Evolutionary conservation across 2,888 invertebrate species (phyloP), one percentile per base, ranked within the genome.

Genomic region (Idaea straminata): DNA sequence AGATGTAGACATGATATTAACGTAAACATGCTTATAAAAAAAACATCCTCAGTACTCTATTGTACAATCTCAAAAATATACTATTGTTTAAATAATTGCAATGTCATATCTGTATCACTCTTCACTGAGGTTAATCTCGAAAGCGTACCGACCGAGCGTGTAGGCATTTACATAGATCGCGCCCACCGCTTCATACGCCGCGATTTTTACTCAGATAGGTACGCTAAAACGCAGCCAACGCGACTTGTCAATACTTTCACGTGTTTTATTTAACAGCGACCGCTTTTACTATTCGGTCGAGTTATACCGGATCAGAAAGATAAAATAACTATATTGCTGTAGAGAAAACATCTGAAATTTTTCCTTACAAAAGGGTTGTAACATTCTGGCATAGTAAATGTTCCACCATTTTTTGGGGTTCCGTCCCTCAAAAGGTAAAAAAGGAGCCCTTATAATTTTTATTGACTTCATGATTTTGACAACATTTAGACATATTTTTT

Each of bases 131-230:
- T 85, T 80, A 80, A 87, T 88, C 88, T 88, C 82, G 86, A 89
- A 87, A 88, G 89, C 83, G 84, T 82, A 83, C 82, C 74, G 79
- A 83, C 83, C 73, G 78, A 84, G 86, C 87, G 87, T 88, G 88
- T 86, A 88, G 86, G 85, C 84, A 89, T 90, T 89, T 88, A 89
- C 89, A 87, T 88, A 87, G 85, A 88, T 84, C 84, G 86, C 88
- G 85, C 87, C 85, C 86, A 88, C 85, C 77, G 77, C 74, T 79
- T 79, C 81, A 79, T 85, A 83, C 83, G 78, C 80, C 74, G 82
- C 83, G 84, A 86, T 87, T 87, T 86, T 86, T 83, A 81, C 82
- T 75, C 79, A 83, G 82, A 85, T 85, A 83, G 82, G 85, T 85
- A 83, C 85, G 83, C 81, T 81, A 76, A 85, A 88, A 89, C 81